Base-by-base conservation (phyloP, 2,113 vertebrate genomes). In the Guaruba guarouba region DNA sequence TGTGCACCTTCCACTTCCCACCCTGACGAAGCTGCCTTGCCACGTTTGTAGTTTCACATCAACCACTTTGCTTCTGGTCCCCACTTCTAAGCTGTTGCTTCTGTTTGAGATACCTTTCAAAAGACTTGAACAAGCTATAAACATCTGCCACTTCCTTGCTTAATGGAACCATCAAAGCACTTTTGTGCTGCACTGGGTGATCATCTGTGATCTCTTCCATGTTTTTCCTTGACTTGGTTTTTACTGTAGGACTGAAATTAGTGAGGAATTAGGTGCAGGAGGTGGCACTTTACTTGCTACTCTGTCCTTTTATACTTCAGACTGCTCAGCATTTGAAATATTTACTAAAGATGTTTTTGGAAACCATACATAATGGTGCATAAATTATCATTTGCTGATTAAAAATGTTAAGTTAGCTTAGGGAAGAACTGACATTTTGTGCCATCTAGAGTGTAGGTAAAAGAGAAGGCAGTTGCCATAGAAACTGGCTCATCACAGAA, bases 401-500 rank as follows among this genome's bases (percentile, higher is more conserved):
- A 95, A 92, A 94, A 93, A 57, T 87, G 52, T 71, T 66, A 52
- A 92, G 66, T 81, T 88, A 62, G 57, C 88, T 79, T 63, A 46
- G 86, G 59, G 82, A 62, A 89, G 74, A 89, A 69, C 63, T 94
- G 93, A 85, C 83, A 92, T 94, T 96, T 96, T 92, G 88, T 85
- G 74, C 82, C 69, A 78, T 89, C 93, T 91, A 73, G 80, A 17
- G 77, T 52, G 63, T 63, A 68, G 88, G 96, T 88, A 94, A 91
- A 94, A 87, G 94, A 94, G 96, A 86, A 95, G 95, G 89, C 95
- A 92, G 98, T 98, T 98, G 61, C 98, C 97, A 98, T 98, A 96
- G 98, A 97, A 98, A 98, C 98, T 80, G 31, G 85, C 82, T 97
- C 97, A 97, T 97, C 97, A 88, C 74, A 48, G 80, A 70, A 17